Conservation (phyloP, 2,888 invertebrate genomes). For the Antheraea yamamai region DNA sequence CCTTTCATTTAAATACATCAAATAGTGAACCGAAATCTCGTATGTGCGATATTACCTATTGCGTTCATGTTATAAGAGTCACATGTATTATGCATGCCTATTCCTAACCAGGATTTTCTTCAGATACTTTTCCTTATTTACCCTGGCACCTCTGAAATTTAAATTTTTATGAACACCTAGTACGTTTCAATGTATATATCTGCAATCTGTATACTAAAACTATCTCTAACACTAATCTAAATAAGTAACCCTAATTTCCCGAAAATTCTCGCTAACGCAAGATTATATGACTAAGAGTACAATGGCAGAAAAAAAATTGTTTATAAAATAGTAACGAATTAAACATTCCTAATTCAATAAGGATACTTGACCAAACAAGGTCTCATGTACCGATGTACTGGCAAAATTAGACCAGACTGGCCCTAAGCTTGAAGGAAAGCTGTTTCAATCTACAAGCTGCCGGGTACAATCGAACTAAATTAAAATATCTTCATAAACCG, state of each 20-base stretch:
- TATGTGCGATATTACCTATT: slow-evolving; percentile 10
- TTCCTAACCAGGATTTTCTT: slow-evolving; percentile 3
- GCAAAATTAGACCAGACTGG: too few species aligned
- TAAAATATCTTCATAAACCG: too few species aligned
- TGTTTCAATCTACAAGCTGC: too few species aligned
- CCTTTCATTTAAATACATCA: slow-evolving; percentile 1
- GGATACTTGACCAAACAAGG: too few species aligned
- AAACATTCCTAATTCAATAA: not conserved
- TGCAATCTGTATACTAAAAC: not conserved
- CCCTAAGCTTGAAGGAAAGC: too few species aligned
- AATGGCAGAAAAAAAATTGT: too few species aligned
- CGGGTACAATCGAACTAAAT: too few species aligned
- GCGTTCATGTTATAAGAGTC: slow-evolving; percentile 13
- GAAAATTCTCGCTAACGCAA: too few species aligned
- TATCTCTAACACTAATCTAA: too few species aligned
- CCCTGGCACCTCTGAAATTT: not conserved
- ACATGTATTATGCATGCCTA: slow-evolving; percentile 6
- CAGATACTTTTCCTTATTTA: slow-evolving; percentile 4
- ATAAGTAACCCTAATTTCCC: too few species aligned
- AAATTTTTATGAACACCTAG: not conserved
- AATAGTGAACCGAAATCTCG: slow-evolving; percentile 6
- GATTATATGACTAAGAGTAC: too few species aligned
- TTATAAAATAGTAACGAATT: not conserved
- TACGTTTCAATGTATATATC: not conserved
- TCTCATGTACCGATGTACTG: too few species aligned